These are phyloP conservation scores for Enhydra lutris DNA, from an alignment of 2,113 vertebrate species.

Conservation along the genomic window DNA sequence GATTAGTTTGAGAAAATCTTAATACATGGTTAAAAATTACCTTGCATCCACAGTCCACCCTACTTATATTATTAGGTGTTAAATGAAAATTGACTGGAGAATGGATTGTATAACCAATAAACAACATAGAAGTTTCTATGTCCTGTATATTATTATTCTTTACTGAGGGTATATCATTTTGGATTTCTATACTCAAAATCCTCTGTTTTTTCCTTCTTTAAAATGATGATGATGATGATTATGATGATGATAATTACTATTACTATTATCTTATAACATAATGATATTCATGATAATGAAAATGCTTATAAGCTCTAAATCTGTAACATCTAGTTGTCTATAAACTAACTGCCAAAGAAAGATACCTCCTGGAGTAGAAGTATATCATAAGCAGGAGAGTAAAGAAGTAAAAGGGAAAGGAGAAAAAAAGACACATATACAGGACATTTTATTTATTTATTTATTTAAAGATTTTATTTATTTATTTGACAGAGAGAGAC, in stretches of 20 bases:
- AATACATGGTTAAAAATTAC: not conserved
- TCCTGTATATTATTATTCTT: not conserved
- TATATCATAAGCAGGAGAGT: not conserved
- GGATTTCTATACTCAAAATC: not conserved
- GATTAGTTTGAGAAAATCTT: not conserved
- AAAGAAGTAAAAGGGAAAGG: not conserved
- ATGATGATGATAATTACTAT: not conserved
- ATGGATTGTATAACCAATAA: not conserved
- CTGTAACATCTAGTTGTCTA: not conserved
- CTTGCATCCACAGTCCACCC: not conserved
- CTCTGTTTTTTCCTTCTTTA: not conserved
- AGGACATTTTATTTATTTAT: not conserved
- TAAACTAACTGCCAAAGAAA: not conserved
- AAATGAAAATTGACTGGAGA: not conserved
- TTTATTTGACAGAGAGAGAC: too few species aligned
- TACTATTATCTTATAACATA: not conserved
- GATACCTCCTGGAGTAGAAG: not conserved
- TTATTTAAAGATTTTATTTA: too few species aligned
- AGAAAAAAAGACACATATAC: not conserved
- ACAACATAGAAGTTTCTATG: not conserved
- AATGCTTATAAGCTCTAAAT: not conserved
- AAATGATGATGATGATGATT: not conserved
- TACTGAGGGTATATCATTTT: not conserved
- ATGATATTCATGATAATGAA: not conserved
- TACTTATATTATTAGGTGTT: not conserved